Conservation (phyloP, 1,140 invertebrate species). For the Brevipalpus yothersi region DNA sequence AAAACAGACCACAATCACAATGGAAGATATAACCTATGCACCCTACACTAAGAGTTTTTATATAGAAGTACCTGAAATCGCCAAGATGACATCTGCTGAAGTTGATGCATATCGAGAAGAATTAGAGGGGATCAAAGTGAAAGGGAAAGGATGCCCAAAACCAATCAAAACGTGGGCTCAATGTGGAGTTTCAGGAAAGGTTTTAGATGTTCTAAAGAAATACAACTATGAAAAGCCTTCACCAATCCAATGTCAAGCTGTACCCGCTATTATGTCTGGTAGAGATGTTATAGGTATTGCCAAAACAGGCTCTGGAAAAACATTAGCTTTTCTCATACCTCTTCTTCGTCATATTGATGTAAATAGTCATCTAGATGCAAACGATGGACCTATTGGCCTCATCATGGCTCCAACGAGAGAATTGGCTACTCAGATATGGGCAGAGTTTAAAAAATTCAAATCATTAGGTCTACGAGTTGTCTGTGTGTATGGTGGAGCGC, state of each 20-base stretch:
- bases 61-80: constrained; percentile 70
- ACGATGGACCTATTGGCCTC: constrained; percentile 83
- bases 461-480: constrained; percentile 59
- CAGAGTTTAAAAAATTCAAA: constrained; percentile 90
- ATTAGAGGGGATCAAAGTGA: constrained; percentile 34
- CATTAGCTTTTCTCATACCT: constrained; percentile 85
- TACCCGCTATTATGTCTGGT: constrained; percentile 93
- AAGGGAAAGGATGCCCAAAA: constrained; percentile 62
- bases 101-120: constrained; percentile 25
- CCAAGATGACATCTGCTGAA: constrained; percentile 60
- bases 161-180: constrained; percentile 95
- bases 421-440: constrained; percentile 93
- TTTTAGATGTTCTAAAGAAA: constrained; percentile 78
- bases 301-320: constrained; percentile 92
- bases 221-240: constrained; percentile 82
- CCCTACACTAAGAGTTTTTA: constrained; percentile 89
- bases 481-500: constrained; percentile 95
- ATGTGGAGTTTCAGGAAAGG: constrained; percentile 87
- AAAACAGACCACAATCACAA: constrained; percentile 48
- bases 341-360: constrained; percentile 96
- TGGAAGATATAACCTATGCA: constrained; percentile 39
- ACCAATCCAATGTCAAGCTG: constrained; percentile 92
- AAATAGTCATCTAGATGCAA: constrained; percentile 71
- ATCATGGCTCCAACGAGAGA: constrained; percentile 97
- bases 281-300: constrained; percentile 95